These are phyloP conservation scores for Eupithecia abbreviata DNA, from an alignment of 2,888 invertebrate genomes.

Conservation along the genomic window DNA sequence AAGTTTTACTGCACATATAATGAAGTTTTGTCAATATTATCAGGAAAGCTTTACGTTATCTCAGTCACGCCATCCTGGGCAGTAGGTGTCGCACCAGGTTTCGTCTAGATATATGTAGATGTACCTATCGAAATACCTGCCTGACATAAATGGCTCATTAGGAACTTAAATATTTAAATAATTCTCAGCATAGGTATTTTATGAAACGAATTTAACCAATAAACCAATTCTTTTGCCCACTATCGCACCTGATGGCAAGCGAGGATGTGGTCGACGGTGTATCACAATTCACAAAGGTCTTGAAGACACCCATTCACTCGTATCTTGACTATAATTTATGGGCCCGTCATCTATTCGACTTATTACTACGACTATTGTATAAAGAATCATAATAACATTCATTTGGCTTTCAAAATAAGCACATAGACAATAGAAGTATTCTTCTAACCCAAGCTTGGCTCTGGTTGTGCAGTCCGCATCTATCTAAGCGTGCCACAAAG, in stretches of 20 bases:
- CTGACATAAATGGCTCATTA: not conserved
- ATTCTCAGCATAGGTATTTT: too few relatives aligned
- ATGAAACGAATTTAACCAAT: too few relatives aligned
- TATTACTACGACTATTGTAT: too few relatives aligned
- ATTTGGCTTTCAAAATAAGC: not conserved
- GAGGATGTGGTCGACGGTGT: too few relatives aligned
- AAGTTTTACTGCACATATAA: not conserved
- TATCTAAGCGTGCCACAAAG: slow-evolving; percentile 12
- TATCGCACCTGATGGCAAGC: too few relatives aligned
- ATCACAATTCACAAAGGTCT: too few relatives aligned
- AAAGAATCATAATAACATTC: too few relatives aligned
- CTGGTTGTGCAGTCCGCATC: not conserved
- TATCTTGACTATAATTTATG: too few relatives aligned
- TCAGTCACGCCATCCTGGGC: not conserved
- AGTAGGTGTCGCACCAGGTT: not conserved
- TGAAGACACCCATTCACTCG: too few relatives aligned
- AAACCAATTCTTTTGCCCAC: too few relatives aligned
- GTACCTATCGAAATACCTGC: not conserved
- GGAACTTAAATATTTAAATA: too few relatives aligned
- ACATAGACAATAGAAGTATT: not conserved
- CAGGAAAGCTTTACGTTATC: not conserved
- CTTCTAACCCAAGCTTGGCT: not conserved
- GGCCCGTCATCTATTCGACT: too few relatives aligned
- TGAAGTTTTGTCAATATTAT: not conserved
- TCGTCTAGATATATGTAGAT: not conserved